Evolutionary conservation across 2,888 invertebrate species (phyloP), one percentile per base, ranked within the genome.

Genomic region (Proisotoma minuta): DNA sequence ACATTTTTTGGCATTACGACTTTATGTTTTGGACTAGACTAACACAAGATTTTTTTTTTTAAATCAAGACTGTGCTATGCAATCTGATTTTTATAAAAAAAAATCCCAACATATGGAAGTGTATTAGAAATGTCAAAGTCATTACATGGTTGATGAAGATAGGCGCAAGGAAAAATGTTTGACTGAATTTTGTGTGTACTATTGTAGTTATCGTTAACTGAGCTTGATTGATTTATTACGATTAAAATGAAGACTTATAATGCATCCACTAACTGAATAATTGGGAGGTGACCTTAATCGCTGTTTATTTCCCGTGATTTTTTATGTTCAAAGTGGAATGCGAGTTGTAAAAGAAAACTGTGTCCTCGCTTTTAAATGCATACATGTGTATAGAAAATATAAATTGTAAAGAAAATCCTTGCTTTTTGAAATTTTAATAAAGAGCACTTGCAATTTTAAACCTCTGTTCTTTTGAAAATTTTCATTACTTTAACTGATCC

Each of bases 71-170:
- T n/a, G n/a, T n/a, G n/a, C n/a, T n/a, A 34, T 34, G 8, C 34
- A 34, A 34, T 34, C 34, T 15, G 15, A 34, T 34, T 34, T 34
- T 34, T 34, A n/a, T n/a, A n/a, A n/a, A n/a, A n/a, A n/a, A n/a
- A n/a, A n/a, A n/a, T n/a, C n/a, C 15, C 34, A 10, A 34, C 34
- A 34, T 8, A 34, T 34, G 8, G 8, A 15, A 34, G 34, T 34
- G 15, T 34, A 10, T 34, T 34, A 43, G 4, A 12, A 4, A n/a
- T 43, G 20, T 34, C 18, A 43, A 43, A 43, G 43, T 43, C 18
- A 43, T 43, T 43, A 43, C 43, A 43, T 43, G 43, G 43, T 43
- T 43, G 43, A 20, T 43, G 43, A 43, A 15, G 43, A 20, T n/a
- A 18, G 43, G 20, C 18, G 43, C 20, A 18, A 20, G 20, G 20